Base-by-base conservation (phyloP, 1,140 invertebrate genomes). In the Drosophila tropicalis region DNA sequence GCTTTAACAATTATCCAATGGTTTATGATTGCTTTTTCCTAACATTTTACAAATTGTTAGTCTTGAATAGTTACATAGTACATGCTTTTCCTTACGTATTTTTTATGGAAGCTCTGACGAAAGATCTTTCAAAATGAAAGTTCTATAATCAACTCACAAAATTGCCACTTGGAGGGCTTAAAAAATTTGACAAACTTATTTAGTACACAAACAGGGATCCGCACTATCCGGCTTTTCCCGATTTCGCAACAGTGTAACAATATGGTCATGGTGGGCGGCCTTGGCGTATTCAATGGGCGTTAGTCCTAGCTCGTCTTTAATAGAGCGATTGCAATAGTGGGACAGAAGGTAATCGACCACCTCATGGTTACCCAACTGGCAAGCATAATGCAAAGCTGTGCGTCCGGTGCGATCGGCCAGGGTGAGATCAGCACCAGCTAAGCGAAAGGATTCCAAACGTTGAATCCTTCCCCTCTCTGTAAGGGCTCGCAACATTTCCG, bases 341-440 rank as follows among this genome's bases (percentile, higher is more conserved):
- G 92, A 75, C 7, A 95, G 9, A 0, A 95, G 77, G 65, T 93
- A 94, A 17, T 90, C 69, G 0, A 93, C 87, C 2, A 90, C 74
- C 12, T 86, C 57, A 1, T 51, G 25, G 2, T 92, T 90, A 41
- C 93, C 92, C 70, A 94, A 92, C 22, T 94, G 78, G 0, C 92
- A 92, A 3, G 94, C 95, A 34, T 93, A 78, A 80, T 96, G 95
- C 7, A 96, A 80, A 1, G 95, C 92, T 0, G 95, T 95, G 29
- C 95, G 91, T 36, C 94, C 95, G 0, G 93, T 94, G 15, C 93
- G 76, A 82, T 96, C 95, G 0, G 86, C 71, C 69, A 94, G 93
- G 1, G 93, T 93, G 0, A 96, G 73, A 91, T 95, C 93, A 1
- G 93, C 95, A 1, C 95, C 95, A 5, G 95, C 95, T 13, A 94